Percentiles rank a stretch among this genome's conserved stretches.
These are phyloP conservation scores for Penaeus chinensis DNA, from an alignment of 1,140 invertebrate genomes.

Conservation along the genomic window DNA sequence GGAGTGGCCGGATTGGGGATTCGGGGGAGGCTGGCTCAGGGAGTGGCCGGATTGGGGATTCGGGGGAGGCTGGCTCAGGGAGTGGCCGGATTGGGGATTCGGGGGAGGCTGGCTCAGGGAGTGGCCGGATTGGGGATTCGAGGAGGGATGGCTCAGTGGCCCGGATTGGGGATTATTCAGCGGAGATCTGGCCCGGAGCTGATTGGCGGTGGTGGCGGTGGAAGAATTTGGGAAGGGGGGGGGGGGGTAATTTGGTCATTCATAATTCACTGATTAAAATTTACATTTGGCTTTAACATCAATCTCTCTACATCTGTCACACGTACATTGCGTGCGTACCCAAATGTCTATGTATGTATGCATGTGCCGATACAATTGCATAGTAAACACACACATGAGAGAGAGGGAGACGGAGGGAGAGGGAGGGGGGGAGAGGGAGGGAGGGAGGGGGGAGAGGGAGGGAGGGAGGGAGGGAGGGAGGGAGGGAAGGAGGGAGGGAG, in stretches of 20 bases:
- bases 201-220: not conserved
- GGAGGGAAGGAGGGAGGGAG: too few species aligned
- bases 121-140: conserved; percentile 64
- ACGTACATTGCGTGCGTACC: not conserved
- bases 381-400: not conserved
- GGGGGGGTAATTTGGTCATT: too few species aligned
- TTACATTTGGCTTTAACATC: not conserved
- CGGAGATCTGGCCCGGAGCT: not conserved
- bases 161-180: not conserved
- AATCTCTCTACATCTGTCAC: not conserved
- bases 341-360: not conserved
- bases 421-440: too few species aligned
- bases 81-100: not conserved
- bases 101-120: not conserved
- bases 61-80: not conserved
- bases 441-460: too few species aligned
- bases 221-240: not conserved
- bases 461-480: too few species aligned
- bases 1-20: not conserved
- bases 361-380: too few species aligned
- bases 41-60: not conserved
- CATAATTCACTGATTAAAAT: not conserved
- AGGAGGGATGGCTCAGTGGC: not conserved
- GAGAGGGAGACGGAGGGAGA: too few species aligned
- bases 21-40: not conserved